phyloP scores from a whole-genome alignment of 1,140 invertebrate genomes.

The Gyrodactylus bullatarudis region DNA sequence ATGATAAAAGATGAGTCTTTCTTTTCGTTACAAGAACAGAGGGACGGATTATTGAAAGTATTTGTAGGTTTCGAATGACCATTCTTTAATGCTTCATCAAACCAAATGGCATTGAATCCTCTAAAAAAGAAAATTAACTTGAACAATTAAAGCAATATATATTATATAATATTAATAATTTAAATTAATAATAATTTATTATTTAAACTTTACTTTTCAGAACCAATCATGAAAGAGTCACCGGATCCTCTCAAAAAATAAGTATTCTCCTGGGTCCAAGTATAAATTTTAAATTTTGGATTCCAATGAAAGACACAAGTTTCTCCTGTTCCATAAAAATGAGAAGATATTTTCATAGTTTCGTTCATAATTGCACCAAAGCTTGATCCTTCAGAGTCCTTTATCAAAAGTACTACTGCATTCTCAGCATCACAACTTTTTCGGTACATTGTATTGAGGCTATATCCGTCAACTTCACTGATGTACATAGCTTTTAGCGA shows the following conservation, averaged over 20 bases:
- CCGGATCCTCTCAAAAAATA: neutral
- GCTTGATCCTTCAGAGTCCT: neutral
- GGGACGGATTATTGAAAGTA: neutral
- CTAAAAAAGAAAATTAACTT: too few relatives aligned
- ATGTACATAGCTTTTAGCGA: neutral
- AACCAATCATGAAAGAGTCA: neutral
- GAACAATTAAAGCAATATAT: too few relatives aligned
- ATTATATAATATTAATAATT: neutral
- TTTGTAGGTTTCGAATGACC: neutral
- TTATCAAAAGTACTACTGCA: neutral
- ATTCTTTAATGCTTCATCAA: neutral
- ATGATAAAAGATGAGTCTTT: neutral
- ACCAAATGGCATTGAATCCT: neutral
- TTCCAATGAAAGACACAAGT: conserved; percentile 5
- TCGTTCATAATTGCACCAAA: conserved; percentile 3
- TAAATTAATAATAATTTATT: neutral
- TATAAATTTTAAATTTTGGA: conserved; percentile 1
- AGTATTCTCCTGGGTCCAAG: neutral
- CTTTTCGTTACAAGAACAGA: neutral
- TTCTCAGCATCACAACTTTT: neutral
- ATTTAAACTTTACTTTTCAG: neutral
- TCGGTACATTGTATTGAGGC: conserved; percentile 1
- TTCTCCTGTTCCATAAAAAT: conserved; percentile 4
- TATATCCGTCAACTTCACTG: neutral
- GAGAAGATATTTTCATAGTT: neutral